Base-by-base conservation (phyloP, 1,140 invertebrate genomes). In the Nephila pilipes region DNA sequence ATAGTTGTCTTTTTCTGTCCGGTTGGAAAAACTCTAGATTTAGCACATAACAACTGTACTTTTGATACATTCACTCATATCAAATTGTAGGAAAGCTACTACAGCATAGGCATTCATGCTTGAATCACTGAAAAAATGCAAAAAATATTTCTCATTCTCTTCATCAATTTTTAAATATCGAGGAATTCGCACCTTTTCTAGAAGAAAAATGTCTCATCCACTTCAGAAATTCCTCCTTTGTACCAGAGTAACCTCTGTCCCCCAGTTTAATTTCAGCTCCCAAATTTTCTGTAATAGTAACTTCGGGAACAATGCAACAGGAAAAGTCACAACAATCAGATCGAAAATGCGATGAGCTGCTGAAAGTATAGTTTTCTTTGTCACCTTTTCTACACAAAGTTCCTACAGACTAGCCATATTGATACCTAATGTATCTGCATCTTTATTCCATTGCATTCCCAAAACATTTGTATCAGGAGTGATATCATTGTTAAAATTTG, bases 41-140 rank as follows among this genome's bases (percentile, higher is more conserved):
- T 75, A 83, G 89, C 91, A 93, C 85, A 1, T 81, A 92, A 46
- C 90, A 93, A 36, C n/a, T 63, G 92, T 88, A 75, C 93, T 93
- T n/a, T 75, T 94, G 87, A 89, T 75, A 81, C 25, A 63, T 58
- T 46, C 87, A 46, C 25, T 32, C 58, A n/a, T 91, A 79, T 92
- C 55, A 38, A 79, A 57, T 79, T n/a, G 36, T 54, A 94, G 29
- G 63, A 87, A 83, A 38, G 83, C 75, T 18, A 80, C 38, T 57
- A 25, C 60, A 0, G 79, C 75, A 83, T 83, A 85, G 25, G 32
- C 36, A 69, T 65, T 63, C 57, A 25, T 22, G 25, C 65, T 93
- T 20, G 69, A 69, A 69, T 93, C 75, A 55, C 69, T 81, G 29
- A 88, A 93, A n/a, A 88, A 80, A 81, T 93, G 69, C 54, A 93